A percentile compares a stretch with the other conserved stretches of the same genome.
Evolutionary conservation across 2,888 invertebrate species (phyloP).

Genomic region (Agrotis exclamationis): DNA sequence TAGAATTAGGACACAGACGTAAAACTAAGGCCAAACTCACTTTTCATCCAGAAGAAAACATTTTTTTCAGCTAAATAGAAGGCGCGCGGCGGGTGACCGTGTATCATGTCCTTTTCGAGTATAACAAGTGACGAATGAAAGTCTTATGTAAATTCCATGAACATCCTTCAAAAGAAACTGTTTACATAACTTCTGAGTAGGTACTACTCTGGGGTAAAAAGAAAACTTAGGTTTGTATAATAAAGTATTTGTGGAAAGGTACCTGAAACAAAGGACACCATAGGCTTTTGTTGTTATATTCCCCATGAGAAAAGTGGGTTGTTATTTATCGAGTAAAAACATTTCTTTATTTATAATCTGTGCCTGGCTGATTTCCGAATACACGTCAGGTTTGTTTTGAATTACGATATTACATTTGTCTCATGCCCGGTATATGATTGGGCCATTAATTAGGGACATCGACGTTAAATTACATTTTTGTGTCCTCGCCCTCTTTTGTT

Average conservation of each 20-base stretch:
- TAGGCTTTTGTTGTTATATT: slow-evolving; percentile 15
- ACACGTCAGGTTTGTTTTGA: slow-evolving; percentile 30
- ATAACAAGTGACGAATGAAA: slow-evolving; percentile 38
- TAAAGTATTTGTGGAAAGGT: slow-evolving; percentile 21
- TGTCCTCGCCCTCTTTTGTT: slow-evolving; percentile 46
- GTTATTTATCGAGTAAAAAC: slow-evolving; percentile 45
- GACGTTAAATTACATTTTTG: slow-evolving; percentile 64
- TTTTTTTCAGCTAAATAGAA: not conserved
- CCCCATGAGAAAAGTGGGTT: slow-evolving; percentile 3
- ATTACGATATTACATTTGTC: slow-evolving; percentile 65
- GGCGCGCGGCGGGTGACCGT: not conserved
- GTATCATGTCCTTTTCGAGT: slow-evolving; percentile 32
- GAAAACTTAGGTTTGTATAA: slow-evolving; percentile 17
- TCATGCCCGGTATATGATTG: slow-evolving; percentile 56
- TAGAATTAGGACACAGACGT: slow-evolving; percentile 22
- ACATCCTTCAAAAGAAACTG: slow-evolving; percentile 30
- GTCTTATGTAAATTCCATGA: slow-evolving; percentile 37
- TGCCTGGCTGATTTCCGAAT: slow-evolving; percentile 28
- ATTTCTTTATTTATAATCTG: slow-evolving; percentile 48
- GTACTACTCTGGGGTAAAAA: slow-evolving; percentile 10
- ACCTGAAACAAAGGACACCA: slow-evolving; percentile 12
- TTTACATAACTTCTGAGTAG: slow-evolving; percentile 16
- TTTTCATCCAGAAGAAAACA: slow-evolving; percentile 11
- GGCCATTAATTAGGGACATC: slow-evolving; percentile 68
- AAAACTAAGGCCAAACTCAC: not conserved